These are phyloP conservation scores for Erannis defoliaria DNA, from an alignment of 2,888 invertebrate species.

Conservation along the genomic window DNA sequence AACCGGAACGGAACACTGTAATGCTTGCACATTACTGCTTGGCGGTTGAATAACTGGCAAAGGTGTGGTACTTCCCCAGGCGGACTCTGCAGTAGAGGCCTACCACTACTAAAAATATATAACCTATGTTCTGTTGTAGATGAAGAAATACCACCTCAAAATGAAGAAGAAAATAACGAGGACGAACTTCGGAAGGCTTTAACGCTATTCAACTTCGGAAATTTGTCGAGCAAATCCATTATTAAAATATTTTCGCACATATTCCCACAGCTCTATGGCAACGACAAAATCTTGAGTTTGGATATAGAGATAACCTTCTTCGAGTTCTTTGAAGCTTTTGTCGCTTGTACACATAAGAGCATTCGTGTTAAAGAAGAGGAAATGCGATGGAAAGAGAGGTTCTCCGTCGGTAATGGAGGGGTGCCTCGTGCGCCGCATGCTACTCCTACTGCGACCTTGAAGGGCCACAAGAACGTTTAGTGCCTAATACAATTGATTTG, in stretches of 20 bases:
- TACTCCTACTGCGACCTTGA: conserved; percentile 4
- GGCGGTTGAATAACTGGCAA: no score
- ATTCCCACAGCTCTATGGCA: conserved; percentile 78
- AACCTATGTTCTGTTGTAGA: conserved; percentile 55
- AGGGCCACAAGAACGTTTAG: conserved; percentile 5
- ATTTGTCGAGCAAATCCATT: conserved; percentile 67
- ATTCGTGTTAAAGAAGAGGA: conserved; percentile 64
- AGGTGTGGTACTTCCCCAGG: no score
- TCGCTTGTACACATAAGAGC: conserved; percentile 76
- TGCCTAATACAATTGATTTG: not conserved
- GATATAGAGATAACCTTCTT: conserved; percentile 85
- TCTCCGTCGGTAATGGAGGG: conserved; percentile 32
- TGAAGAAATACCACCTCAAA: conserved; percentile 38
- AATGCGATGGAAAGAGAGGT: conserved; percentile 52
- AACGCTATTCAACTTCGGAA: conserved; percentile 71
- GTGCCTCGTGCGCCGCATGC: conserved; percentile 9
- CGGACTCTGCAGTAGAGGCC: no score
- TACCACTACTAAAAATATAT: no score
- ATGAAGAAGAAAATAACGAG: conserved; percentile 35
- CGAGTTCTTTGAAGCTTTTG: conserved; percentile 87
- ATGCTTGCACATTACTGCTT: no score
- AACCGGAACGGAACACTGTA: no score
- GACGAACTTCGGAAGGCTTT: conserved; percentile 38
- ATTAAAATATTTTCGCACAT: conserved; percentile 69
- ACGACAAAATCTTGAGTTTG: conserved; percentile 73